Evolutionary conservation across 1,140 invertebrate genomes (phyloP).

Genomic region (Leptonema lineaticorne): DNA sequence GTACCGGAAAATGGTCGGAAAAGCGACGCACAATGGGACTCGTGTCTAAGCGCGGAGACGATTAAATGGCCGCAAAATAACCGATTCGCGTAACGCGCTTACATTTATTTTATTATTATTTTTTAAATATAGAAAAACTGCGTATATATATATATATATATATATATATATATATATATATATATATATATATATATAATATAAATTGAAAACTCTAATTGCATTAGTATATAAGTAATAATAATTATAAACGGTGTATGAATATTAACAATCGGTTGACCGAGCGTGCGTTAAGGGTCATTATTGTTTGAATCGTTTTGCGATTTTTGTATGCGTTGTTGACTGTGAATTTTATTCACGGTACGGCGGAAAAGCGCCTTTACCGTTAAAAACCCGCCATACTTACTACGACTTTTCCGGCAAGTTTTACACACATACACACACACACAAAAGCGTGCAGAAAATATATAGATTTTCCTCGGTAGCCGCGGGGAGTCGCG

Average conservation of each 20-base stretch:
- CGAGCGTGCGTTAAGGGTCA: conserved; percentile 13
- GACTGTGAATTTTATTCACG: conserved; percentile 9
- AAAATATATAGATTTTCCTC: background rate
- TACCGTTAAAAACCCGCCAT: background rate
- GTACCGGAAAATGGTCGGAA: too few species aligned
- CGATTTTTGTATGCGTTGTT: background rate
- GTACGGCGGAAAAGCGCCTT: conserved; percentile 5
- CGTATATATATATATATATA: too few species aligned
- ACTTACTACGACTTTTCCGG: conserved; percentile 4
- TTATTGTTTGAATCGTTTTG: background rate
- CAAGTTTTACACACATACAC: background rate
- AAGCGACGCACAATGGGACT: background rate
- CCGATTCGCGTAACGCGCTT: too few species aligned
- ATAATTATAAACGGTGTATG: too few species aligned
- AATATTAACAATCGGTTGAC: background rate
- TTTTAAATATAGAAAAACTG: too few species aligned
- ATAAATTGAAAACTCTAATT: too few species aligned
- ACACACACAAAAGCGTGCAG: background rate
- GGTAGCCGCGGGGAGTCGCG: background rate
- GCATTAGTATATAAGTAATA: too few species aligned
- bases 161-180: too few species aligned
- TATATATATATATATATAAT: too few species aligned
- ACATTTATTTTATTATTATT: too few species aligned
- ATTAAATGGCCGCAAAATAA: conserved; percentile 2
- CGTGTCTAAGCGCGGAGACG: background rate